Conservation (phyloP, 2,888 invertebrate genomes). For the Cynaeus angustus region DNA sequence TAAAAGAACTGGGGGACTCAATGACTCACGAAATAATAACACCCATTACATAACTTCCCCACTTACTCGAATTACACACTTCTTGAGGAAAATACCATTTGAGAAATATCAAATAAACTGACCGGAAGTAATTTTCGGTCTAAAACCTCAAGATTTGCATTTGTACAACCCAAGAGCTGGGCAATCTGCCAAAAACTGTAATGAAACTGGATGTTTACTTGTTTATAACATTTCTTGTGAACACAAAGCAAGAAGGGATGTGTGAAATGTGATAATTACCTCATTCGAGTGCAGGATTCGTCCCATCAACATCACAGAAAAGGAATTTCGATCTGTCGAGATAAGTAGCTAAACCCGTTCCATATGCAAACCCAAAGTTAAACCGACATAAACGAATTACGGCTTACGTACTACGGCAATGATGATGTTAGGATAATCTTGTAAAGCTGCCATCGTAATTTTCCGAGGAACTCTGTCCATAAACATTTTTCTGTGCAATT, state of each 20-base stretch:
- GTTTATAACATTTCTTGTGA: neutral
- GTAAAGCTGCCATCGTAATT: conserved; percentile 15
- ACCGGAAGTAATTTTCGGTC: conserved; percentile 9
- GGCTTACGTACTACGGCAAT: conserved; percentile 19
- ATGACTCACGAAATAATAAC: conserved; percentile 4
- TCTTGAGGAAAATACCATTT: neutral
- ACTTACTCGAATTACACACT: conserved; percentile 2
- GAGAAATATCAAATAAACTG: neutral
- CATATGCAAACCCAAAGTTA: conserved; percentile 21
- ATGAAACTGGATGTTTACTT: neutral
- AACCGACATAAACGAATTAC: conserved; percentile 20
- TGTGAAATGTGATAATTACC: conserved; percentile 23
- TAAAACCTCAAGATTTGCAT: conserved; percentile 3
- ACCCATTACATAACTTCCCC: conserved; percentile 2
- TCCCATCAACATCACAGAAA: conserved; percentile 23
- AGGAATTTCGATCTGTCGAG: conserved; percentile 21
- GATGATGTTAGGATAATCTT: conserved; percentile 27
- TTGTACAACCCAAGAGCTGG: neutral
- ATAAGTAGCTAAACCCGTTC: conserved; percentile 31
- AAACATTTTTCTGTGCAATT: conserved; percentile 37
- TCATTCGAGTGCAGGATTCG: conserved; percentile 23
- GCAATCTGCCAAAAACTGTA: conserved; percentile 8
- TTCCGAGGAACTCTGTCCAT: conserved; percentile 11
- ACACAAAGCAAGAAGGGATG: neutral
- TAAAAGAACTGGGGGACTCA: neutral